These are phyloP conservation scores for Chelonoidis abingdonii DNA, from an alignment of 2,113 vertebrate genomes.

Conservation along the genomic window DNA sequence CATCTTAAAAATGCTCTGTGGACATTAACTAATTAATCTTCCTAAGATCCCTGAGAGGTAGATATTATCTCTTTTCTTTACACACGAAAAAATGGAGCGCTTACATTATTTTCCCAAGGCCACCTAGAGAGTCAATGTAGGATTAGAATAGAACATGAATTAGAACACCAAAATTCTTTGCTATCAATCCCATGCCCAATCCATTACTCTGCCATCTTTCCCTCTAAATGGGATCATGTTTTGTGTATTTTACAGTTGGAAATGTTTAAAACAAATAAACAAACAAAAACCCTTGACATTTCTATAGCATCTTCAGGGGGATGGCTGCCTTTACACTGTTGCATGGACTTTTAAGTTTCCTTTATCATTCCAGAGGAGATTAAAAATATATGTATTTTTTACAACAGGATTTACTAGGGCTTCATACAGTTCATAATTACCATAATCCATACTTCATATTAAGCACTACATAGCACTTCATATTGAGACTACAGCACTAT, in stretches of 20 bases:
- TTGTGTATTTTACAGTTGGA: conserved; percentile 30
- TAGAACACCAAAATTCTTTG: neutral
- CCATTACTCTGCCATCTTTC: neutral
- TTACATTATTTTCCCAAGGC: neutral
- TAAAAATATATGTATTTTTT: neutral
- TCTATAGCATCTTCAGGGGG: conserved; percentile 18
- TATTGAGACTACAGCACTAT: neutral
- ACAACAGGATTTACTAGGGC: neutral
- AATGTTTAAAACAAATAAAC: neutral
- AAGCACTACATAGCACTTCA: neutral
- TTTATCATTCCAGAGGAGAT: neutral
- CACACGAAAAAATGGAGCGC: neutral
- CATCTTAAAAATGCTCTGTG: neutral
- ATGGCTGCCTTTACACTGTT: neutral
- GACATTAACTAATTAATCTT: neutral
- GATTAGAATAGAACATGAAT: neutral
- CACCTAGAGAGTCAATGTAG: neutral
- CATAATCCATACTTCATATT: neutral
- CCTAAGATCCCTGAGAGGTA: neutral
- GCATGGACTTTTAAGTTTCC: neutral
- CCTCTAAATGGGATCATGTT: neutral
- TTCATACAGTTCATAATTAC: conserved; percentile 33
- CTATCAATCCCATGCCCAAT: neutral
- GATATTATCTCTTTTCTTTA: neutral
- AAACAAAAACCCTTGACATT: neutral